Conservation (phyloP, 2,113 vertebrate species). For the Labeo rohita region DNA sequence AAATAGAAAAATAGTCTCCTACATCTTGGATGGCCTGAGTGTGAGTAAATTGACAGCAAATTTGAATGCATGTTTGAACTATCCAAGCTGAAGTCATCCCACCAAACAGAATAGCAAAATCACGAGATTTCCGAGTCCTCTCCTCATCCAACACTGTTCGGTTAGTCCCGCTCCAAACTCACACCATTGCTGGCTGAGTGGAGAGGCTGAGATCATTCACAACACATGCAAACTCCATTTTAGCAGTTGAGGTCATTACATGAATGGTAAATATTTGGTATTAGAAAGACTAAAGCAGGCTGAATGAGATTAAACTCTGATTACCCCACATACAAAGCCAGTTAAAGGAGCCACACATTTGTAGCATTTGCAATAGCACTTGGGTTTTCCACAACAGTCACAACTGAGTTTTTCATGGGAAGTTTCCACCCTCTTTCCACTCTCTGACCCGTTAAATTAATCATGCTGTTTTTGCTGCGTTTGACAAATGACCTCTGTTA, state of each 20-base stretch:
- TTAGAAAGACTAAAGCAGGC: neutral
- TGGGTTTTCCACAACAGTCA: neutral
- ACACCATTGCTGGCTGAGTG: neutral
- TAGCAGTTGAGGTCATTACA: neutral
- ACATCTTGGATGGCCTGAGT: neutral
- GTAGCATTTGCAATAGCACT: neutral
- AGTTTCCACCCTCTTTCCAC: neutral
- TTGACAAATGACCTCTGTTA: neutral
- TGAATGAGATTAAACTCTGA: neutral
- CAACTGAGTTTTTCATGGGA: neutral
- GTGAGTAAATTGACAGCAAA: neutral
- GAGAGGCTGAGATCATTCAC: neutral
- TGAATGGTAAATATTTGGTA: neutral
- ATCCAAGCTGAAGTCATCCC: neutral
- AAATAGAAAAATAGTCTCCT: neutral
- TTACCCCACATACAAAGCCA: neutral
- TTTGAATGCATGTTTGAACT: neutral
- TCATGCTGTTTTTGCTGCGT: neutral
- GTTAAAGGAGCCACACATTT: neutral
- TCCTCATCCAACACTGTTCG: neutral
- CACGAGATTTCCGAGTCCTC: neutral
- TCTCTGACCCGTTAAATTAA: slow-evolving; percentile 6
- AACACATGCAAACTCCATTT: neutral
- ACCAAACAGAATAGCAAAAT: neutral
- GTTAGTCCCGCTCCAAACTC: neutral